phyloP scores from a whole-genome alignment of 1,140 invertebrate genomes.

The Himalopsyche phryganea region DNA sequence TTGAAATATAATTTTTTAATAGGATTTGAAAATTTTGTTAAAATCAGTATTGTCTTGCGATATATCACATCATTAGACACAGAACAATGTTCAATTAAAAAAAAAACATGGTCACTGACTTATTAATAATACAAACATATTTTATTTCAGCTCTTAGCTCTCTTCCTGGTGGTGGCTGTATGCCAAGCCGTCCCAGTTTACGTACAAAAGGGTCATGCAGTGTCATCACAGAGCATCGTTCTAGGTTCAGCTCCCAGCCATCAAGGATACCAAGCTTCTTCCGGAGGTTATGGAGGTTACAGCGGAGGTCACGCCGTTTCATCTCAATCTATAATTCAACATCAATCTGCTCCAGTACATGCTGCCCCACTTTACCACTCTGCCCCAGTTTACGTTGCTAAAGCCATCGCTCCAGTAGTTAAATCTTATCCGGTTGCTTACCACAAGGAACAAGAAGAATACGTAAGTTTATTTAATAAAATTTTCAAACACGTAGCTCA shows the following conservation, averaged over 20 bases:
- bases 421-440: not conserved
- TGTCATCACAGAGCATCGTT: constrained; percentile 45
- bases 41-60: too few relatives aligned
- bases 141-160: too few relatives aligned
- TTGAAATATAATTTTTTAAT: too few relatives aligned
- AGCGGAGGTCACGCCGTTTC: not conserved
- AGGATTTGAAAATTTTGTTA: too few relatives aligned
- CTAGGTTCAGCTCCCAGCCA: constrained; percentile 37
- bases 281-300: not conserved
- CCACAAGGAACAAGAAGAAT: not conserved
- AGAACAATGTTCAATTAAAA: too few relatives aligned
- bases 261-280: not conserved
- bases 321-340: not conserved
- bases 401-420: not conserved
- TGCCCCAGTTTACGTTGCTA: not conserved
- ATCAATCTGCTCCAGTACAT: not conserved
- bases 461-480: too few relatives aligned
- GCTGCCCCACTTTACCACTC: not conserved
- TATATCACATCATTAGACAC: too few relatives aligned
- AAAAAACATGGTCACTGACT: too few relatives aligned
- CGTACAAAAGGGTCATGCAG: constrained; percentile 27
- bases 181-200: too few relatives aligned
- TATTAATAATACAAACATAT: too few relatives aligned
- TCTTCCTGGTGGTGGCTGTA: too few relatives aligned
- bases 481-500: too few relatives aligned